Base-by-base conservation (phyloP, 30 jellyfish, hydroid and myxozoan species). In the Aurelia sp. region DNA sequence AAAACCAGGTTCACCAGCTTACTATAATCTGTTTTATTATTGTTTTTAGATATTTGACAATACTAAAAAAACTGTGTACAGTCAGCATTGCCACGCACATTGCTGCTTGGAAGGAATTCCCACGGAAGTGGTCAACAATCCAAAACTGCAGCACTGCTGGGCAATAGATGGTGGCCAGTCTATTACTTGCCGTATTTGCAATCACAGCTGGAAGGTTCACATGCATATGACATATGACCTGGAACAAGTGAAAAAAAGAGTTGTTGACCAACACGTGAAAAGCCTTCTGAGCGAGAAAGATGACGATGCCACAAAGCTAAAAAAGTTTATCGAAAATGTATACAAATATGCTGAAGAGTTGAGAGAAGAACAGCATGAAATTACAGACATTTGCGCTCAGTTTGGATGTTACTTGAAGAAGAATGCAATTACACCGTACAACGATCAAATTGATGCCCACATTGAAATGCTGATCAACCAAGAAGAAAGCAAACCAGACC, bases 331-430 rank as follows among this genome's bases (percentile, higher is more conserved):
- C 62, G 35, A 59, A 13, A 68, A 59, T 4, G 73, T 72, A n/a
- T 5, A 84, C 2, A 30, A 4, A 0, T 84, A 84, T 41, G 19
- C 12, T 21, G 60, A 72, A 0, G 93, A 84, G 40, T 38, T 84
- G 31, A 59, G 47, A 53, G 61, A 72, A 61, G 93, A 84, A 51
- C 93, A 84, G 50, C n/a, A 35, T 40, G 58, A 33, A 18, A 84
- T 84, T 74, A 84, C 93, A 3, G 38, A 84, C 81, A 84, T 84
- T 21, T 84, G 93, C 55, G 93, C 93, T 9, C 93, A 84, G 61
- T 84, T 84, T 60, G 93, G 93, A 4, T 84, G 93, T 62, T 84
- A 84, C 53, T 72, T 84, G 44, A 84, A 84, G 87, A 72, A 84
- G 73, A 84, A 84, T 38, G 87, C 93, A 18, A 84, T 84, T 0